phyloP scores from a whole-genome alignment of 1,140 invertebrate genomes.

The Drosophila arawakana region DNA sequence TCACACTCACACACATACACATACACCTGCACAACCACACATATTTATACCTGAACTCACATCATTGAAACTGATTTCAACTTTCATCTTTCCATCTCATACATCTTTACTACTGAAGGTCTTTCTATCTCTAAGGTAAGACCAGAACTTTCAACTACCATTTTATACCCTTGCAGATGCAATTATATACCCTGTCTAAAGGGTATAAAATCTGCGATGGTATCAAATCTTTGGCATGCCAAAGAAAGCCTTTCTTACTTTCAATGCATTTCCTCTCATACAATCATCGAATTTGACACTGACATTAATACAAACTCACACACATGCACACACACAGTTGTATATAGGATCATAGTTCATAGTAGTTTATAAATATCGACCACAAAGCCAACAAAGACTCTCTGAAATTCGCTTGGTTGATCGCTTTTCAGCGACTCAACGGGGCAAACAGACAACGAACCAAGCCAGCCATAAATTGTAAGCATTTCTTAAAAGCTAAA shows the following conservation, averaged over 20 bases:
- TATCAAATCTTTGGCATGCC: too few relatives aligned
- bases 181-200: too few relatives aligned
- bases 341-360: conserved; percentile 36
- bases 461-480: conserved; percentile 79
- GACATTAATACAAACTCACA: conserved; percentile 8
- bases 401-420: conserved; percentile 67
- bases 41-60: not conserved
- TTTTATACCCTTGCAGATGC: too few relatives aligned
- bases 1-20: conserved; percentile 16
- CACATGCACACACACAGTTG: conserved; percentile 14
- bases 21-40: conserved; percentile 21
- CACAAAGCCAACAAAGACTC: conserved; percentile 84
- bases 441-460: conserved; percentile 35
- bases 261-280: too few relatives aligned
- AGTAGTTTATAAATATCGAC: conserved; percentile 32
- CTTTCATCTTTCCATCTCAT: too few relatives aligned
- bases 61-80: not conserved
- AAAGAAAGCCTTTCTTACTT: too few relatives aligned
- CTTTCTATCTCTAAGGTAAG: too few relatives aligned
- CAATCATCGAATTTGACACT: not conserved
- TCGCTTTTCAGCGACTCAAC: conserved; percentile 39
- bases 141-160: too few relatives aligned
- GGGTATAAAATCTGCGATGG: too few relatives aligned
- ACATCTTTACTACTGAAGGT: too few relatives aligned
- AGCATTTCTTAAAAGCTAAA: conserved; percentile 58